These are phyloP conservation scores for Drosophila tanythrix DNA, from an alignment of 2,888 invertebrate genomes.

Conservation along the genomic window DNA sequence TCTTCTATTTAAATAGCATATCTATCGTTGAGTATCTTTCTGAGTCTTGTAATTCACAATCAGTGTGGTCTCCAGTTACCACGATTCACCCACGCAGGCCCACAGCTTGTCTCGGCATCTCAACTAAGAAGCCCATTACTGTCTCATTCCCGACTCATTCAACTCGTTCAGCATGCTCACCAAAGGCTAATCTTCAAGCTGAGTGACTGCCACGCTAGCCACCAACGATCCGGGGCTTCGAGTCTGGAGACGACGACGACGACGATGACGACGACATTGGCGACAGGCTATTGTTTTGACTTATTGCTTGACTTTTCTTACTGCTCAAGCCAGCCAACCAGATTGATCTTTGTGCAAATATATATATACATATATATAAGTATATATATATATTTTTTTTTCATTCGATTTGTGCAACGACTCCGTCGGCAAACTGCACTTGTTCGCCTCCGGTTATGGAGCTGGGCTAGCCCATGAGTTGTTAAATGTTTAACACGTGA, in stretches of 20 bases:
- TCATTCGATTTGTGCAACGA: constrained; percentile 65
- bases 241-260: constrained; percentile 17
- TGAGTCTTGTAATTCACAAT: constrained; percentile 41
- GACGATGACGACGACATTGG: constrained; percentile 65
- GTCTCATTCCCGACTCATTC: constrained; percentile 82
- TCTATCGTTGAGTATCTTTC: constrained; percentile 32
- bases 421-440: constrained; percentile 51
- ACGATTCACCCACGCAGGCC: constrained; percentile 64
- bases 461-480: constrained; percentile 73
- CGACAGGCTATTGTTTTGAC: constrained; percentile 80
- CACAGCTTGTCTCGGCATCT: constrained; percentile 66
- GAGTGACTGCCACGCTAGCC: constrained; percentile 55
- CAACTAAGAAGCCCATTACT: constrained; percentile 82
- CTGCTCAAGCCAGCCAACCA: constrained; percentile 48
- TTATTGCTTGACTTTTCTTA: constrained; percentile 67
- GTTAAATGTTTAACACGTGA: constrained; percentile 84
- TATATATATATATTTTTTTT: constrained; percentile 10
- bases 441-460: constrained; percentile 61
- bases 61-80: constrained; percentile 67
- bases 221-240: constrained; percentile 23
- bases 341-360: constrained; percentile 76
- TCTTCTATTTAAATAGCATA: constrained; percentile 22
- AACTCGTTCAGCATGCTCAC: constrained; percentile 74
- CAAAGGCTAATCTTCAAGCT: constrained; percentile 67
- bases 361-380: constrained; percentile 30